Base-by-base conservation (phyloP, 1,140 invertebrate species). In the Reticulitermes speratus region DNA sequence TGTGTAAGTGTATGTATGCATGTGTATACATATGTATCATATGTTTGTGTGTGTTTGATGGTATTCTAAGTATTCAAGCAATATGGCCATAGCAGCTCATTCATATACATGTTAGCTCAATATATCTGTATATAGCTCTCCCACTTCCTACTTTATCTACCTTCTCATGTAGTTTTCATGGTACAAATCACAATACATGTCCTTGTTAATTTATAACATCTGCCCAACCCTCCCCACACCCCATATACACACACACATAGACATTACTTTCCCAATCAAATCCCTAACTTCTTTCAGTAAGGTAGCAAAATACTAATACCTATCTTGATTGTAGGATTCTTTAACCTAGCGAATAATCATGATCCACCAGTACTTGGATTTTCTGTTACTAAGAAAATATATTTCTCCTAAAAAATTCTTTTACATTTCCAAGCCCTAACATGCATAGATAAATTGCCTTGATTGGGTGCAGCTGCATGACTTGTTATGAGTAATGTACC, bases 21-120 rank as follows among this genome's bases (percentile, higher is more conserved):
- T 84, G 83, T 55, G n/a, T 83, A 38, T 83, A 48, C 23, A 38
- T 45, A n/a, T 83, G 82, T 83, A 11, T 44, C 3, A 16, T 16
- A 44, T 48, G 45, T 84, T 30, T 30, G n/a, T 84, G 83, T 84
- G 44, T 32, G 30, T 84, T 14, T 52, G 83, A 30, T 45, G 11
- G n/a, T 7, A 32, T 84, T 30, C 44, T 84, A 52, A 84, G n/a
- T 84, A 30, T 84, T 25, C 83, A 84, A 84, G 83, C 83, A 84
- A 52, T 55, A 48, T 59, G 48, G 44, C 30, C 44, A 30, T 59
- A 25, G 55, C 52, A 59, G 83, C 25, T 84, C 44, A 59, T 52
- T 84, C 38, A 38, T 38, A 38, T 45, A n/a, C 30, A 84, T n/a
- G 23, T 45, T 52, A 84, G 48, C 55, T 21, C 83, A 32, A 32